A percentile compares a stretch with the other conserved stretches of the same genome.
These are phyloP conservation scores for Polydesmus complanatus DNA, from an alignment of 2,888 invertebrate genomes.

Conservation along the genomic window DNA sequence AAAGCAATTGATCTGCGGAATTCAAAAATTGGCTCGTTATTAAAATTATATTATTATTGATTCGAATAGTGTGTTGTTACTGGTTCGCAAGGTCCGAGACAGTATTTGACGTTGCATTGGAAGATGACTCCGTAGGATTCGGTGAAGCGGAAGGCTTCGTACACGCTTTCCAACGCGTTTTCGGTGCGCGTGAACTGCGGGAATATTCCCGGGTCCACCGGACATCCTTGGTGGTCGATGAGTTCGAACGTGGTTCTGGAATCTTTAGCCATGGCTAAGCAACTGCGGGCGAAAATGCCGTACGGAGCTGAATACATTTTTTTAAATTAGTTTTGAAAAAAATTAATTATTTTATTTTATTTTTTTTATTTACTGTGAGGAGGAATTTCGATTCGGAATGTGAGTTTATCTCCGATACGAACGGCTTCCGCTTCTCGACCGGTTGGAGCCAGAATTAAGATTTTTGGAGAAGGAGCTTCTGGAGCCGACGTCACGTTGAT, in stretches of 20 bases:
- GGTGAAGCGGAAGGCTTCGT: constrained; percentile 89
- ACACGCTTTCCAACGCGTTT: constrained; percentile 66
- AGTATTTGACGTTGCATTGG: constrained; percentile 93
- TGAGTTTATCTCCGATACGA: constrained; percentile 82
- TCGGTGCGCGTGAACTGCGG: constrained; percentile 82
- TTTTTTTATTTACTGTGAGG: constrained; percentile 68
- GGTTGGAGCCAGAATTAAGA: constrained; percentile 73
- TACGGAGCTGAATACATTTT: constrained; percentile 57
- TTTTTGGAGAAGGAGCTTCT: constrained; percentile 85
- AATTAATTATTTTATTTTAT: neutral
- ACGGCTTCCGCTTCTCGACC: constrained; percentile 85
- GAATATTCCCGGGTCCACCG: constrained; percentile 84
- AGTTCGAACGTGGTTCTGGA: constrained; percentile 91
- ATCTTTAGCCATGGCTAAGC: constrained; percentile 93
- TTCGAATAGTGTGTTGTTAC: constrained; percentile 41
- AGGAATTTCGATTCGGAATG: constrained; percentile 89
- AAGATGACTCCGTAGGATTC: constrained; percentile 93
- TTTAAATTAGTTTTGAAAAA: neutral
- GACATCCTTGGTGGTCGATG: constrained; percentile 88
- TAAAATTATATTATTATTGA: neutral
- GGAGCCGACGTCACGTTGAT: constrained; percentile 90
- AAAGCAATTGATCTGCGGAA: constrained; percentile 8
- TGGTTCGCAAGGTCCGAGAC: constrained; percentile 84
- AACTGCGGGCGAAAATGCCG: constrained; percentile 87
- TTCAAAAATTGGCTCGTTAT: neutral